These are phyloP conservation scores for Pogonomyrmex barbatus DNA, from an alignment of 1,140 invertebrate species.

Conservation along the genomic window DNA sequence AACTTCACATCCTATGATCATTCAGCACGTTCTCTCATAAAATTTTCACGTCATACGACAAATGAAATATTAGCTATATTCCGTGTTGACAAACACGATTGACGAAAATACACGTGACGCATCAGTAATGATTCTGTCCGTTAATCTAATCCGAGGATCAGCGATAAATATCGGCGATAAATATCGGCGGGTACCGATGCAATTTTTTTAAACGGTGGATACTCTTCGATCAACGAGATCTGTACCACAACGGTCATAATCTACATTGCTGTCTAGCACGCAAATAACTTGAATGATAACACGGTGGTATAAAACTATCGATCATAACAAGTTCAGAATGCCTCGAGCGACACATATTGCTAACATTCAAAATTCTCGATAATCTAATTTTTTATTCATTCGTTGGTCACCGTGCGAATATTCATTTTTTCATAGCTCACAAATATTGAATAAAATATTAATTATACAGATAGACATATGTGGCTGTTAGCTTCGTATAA, in stretches of 20 bases:
- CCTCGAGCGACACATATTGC: neutral
- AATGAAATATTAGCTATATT: too few relatives aligned
- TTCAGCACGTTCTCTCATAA: too few relatives aligned
- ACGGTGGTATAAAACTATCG: conserved; percentile 32
- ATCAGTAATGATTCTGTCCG: neutral
- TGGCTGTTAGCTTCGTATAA: neutral
- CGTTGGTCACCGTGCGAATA: neutral
- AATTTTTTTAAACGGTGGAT: neutral
- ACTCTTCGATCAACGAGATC: neutral
- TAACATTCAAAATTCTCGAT: neutral
- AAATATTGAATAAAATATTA: neutral
- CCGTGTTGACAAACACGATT: conserved; percentile 25
- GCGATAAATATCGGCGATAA: neutral
- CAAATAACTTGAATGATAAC: conserved; percentile 20
- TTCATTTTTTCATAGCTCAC: neutral
- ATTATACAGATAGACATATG: neutral
- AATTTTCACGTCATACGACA: too few relatives aligned
- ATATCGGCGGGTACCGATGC: too few relatives aligned
- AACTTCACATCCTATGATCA: too few relatives aligned
- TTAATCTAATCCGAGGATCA: conserved; percentile 1
- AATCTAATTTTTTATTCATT: conserved; percentile 15
- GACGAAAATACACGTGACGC: conserved; percentile 2
- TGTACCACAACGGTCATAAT: neutral
- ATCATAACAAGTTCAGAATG: conserved; percentile 13
- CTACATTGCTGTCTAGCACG: neutral